Conservation (phyloP, 2,113 vertebrate species). For the Sphyrna mokarran region DNA sequence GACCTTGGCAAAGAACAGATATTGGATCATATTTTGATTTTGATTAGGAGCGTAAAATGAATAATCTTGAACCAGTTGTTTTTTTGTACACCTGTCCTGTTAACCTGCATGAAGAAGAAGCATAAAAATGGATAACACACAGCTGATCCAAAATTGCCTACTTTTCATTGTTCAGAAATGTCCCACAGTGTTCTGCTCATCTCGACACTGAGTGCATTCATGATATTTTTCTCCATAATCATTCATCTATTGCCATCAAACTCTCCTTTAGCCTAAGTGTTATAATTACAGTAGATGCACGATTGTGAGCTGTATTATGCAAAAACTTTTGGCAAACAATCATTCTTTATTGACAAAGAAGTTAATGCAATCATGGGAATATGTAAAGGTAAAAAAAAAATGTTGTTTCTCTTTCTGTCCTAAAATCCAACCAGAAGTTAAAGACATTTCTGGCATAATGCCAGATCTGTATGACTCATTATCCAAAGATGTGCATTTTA, state of each 20-base stretch:
- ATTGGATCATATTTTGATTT: neutral
- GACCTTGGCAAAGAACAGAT: neutral
- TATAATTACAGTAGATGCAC: neutral
- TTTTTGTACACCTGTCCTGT: neutral
- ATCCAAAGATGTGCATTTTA: too few relatives aligned
- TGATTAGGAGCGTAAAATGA: too few relatives aligned
- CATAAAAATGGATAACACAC: neutral
- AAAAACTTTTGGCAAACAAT: neutral
- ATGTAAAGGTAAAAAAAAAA: neutral
- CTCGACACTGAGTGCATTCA: neutral
- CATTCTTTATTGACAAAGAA: neutral
- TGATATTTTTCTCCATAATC: neutral
- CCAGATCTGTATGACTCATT: neutral
- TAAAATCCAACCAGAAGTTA: neutral
- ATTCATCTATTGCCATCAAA: neutral
- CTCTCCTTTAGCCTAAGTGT: neutral
- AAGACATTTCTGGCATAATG: neutral
- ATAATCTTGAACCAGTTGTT: neutral
- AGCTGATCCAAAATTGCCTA: neutral
- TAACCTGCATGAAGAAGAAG: neutral
- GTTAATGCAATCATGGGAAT: neutral
- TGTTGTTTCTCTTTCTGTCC: too few relatives aligned
- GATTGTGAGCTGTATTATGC: neutral
- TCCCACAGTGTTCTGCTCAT: neutral
- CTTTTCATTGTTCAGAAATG: neutral